Conservation (phyloP, 2,113 vertebrate genomes). For the Plecotus auritus region DNA sequence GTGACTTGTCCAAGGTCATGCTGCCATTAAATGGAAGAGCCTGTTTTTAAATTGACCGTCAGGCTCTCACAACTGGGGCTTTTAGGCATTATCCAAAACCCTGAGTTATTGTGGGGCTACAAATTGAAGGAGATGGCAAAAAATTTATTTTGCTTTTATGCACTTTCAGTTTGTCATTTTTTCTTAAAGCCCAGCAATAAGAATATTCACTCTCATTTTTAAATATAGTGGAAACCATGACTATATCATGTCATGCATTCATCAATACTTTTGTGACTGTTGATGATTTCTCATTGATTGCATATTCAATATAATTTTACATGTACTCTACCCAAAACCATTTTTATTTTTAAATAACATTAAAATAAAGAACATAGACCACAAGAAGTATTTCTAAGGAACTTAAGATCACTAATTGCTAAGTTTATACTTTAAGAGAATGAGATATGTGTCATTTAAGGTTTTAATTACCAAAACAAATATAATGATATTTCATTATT, state of each 20-base stretch:
- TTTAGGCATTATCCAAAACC: background rate
- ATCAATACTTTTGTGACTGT: background rate
- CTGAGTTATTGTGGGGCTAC: background rate
- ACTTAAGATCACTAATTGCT: constrained; percentile 29
- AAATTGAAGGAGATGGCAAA: background rate
- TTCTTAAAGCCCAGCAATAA: background rate
- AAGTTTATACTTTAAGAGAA: constrained; percentile 5
- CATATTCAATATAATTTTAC: constrained; percentile 9
- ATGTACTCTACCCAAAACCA: background rate
- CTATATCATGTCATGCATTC: background rate
- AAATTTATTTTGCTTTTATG: constrained; percentile 1
- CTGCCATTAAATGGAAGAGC: background rate
- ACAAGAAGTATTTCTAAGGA: background rate
- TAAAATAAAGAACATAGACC: constrained; percentile 9
- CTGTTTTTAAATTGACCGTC: background rate
- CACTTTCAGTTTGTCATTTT: background rate
- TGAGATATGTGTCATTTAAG: constrained; percentile 16
- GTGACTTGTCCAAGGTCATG: background rate
- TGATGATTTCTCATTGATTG: constrained; percentile 43
- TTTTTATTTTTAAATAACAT: constrained; percentile 21
- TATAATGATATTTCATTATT: background rate
- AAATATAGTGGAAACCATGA: background rate
- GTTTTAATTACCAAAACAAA: constrained; percentile 3
- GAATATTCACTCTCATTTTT: background rate
- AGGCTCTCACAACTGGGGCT: background rate